Evolutionary conservation across 2,113 vertebrate genomes (phyloP), one percentile per base, ranked within the genome.

Genomic region (Peucedramus taeniatus): DNA sequence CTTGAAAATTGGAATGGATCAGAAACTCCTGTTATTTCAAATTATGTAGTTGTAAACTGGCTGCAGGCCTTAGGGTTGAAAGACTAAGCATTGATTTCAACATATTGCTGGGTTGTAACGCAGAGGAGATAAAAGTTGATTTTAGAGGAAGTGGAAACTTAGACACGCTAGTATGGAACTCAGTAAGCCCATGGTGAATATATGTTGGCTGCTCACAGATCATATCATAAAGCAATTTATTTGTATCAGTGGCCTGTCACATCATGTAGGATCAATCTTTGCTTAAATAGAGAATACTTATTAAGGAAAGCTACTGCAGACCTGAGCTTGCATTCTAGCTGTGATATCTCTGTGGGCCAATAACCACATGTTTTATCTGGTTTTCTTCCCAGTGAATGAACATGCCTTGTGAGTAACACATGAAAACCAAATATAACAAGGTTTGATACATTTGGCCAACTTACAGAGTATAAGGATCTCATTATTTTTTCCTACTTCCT

Each of bases 301-400:
- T 23, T 74, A 70, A 80, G 35, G 50, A 81, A 90, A 66, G 31
- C 51, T 88, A 10, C 63, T 65, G 50, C 87, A 83, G 78, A 91
- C 70, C 75, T 54, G 65, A 66, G 83, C 23, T 54, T 77, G 61
- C 3, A 0, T 77, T 90, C 22, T 64, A 15, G 45, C 63, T 47
- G 35, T 72, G 15, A 49, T 83, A 64, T 71, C 79, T 92, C 60
- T 65, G 68, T 69, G 61, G 69, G 81, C 90, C 86, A 72, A 30
- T 64, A 89, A 89, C 76, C 92, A 69, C 80, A 22, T 90, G 75
- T 92, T 96, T 87, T 87, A 82, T 84, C 91, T 95, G 93, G 57
- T 93, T 7, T 76, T 75, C 49, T 79, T 96, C 93, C 93, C 95
- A 82, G 81, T 22, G 26, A 70, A 53, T 0, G 3, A 86, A 57